These are phyloP conservation scores for Nyleta sp. DNA, from an alignment of 2,888 invertebrate genomes.

Conservation along the genomic window DNA sequence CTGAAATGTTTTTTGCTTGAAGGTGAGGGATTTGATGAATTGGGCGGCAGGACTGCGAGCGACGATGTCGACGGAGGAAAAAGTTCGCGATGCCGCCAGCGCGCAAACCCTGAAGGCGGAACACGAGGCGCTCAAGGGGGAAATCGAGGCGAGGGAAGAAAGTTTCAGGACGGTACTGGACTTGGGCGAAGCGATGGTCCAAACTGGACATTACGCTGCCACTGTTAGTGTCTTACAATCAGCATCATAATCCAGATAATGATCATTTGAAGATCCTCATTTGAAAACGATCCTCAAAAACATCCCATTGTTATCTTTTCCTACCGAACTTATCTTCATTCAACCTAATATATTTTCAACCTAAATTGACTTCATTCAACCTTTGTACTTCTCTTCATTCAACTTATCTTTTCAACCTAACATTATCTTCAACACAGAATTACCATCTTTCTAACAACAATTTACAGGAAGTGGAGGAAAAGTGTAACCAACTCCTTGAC, in stretches of 20 bases:
- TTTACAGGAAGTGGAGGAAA: constrained; percentile 89
- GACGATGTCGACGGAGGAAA: constrained; percentile 91
- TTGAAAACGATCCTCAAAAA: too few relatives aligned
- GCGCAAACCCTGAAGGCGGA: constrained; percentile 93
- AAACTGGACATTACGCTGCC: constrained; percentile 92
- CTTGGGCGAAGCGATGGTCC: constrained; percentile 92
- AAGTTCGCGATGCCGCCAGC: constrained; percentile 91
- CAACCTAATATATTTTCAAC: too few relatives aligned
- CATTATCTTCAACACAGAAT: too few relatives aligned
- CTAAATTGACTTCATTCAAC: too few relatives aligned
- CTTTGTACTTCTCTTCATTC: too few relatives aligned
- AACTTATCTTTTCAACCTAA: background rate
- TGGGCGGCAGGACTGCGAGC: constrained; percentile 93
- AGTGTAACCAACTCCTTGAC: constrained; percentile 89
- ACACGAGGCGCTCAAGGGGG: constrained; percentile 91
- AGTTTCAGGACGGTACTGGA: constrained; percentile 90
- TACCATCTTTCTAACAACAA: too few relatives aligned
- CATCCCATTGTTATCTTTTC: too few relatives aligned
- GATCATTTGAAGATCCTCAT: too few relatives aligned
- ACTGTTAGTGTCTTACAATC: too few relatives aligned
- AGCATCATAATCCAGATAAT: too few relatives aligned
- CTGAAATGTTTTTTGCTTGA: constrained; percentile 1
- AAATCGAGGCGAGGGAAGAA: constrained; percentile 94
- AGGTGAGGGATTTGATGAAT: constrained; percentile 93
- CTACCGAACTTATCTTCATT: too few relatives aligned